Percentiles rank a stretch among this genome's conserved stretches.
Conservation (phyloP, 2,797 vertebrate species). For the Spea hammondii region DNA sequence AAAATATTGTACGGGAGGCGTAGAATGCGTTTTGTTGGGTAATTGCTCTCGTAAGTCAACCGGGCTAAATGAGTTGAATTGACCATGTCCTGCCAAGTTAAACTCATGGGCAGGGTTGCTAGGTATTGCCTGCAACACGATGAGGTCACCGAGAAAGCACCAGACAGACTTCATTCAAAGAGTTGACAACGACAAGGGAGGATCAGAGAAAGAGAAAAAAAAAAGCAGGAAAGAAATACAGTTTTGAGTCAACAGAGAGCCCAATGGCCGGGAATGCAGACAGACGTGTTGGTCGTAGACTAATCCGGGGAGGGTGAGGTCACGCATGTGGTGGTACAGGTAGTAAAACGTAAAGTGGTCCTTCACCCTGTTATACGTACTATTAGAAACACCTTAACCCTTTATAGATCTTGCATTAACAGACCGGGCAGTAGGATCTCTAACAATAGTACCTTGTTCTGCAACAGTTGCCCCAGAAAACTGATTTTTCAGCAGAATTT, state of each 20-base stretch:
- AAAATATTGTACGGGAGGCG: neutral
- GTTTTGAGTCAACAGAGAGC: conserved; percentile 15
- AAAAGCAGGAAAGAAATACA: conserved; percentile 33
- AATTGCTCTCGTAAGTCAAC: conserved; percentile 2
- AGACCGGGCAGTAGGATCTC: too few relatives aligned
- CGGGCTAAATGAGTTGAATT: conserved; percentile 1
- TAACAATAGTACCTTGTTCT: too few relatives aligned
- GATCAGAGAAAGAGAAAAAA: conserved; percentile 11
- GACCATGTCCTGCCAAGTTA: neutral
- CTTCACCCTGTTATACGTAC: too few relatives aligned
- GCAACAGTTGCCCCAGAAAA: too few relatives aligned
- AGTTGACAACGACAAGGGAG: conserved; percentile 3
- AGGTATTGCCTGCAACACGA: conserved; percentile 6
- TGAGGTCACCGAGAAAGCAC: conserved; percentile 14
- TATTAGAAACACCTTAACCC: too few relatives aligned
- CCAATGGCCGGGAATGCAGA: neutral
- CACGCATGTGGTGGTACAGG: too few relatives aligned
- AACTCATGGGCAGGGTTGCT: neutral
- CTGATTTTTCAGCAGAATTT: too few relatives aligned
- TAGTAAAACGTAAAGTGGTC: too few relatives aligned
- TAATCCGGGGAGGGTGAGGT: too few relatives aligned
- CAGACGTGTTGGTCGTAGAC: neutral
- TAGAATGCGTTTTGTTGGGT: neutral
- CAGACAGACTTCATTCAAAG: conserved; percentile 20
- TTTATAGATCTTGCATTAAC: too few relatives aligned